Conservation (phyloP, 2,888 invertebrate species). For the Dastarcus helophoroides region DNA sequence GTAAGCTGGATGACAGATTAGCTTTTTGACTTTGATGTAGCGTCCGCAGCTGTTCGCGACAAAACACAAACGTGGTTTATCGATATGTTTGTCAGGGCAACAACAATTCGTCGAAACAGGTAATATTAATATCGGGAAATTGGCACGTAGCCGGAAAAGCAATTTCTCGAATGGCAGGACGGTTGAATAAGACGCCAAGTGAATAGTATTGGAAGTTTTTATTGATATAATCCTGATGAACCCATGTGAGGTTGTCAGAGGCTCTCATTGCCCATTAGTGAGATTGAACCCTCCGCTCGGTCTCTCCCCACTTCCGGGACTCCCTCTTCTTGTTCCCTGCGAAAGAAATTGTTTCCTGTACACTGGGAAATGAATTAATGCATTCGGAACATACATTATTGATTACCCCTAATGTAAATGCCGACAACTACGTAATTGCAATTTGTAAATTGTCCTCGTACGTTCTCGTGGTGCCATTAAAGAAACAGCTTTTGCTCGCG, state of each 20-base stretch:
- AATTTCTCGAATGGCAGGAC: slow-evolving; percentile 1
- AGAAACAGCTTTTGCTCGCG: background rate
- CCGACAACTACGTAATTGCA: slow-evolving; percentile 33
- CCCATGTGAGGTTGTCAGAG: slow-evolving; percentile 34
- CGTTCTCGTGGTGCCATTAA: too few species aligned
- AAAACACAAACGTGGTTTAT: slow-evolving; percentile 1
- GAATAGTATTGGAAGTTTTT: slow-evolving; percentile 26
- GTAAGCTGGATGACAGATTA: slow-evolving; percentile 35
- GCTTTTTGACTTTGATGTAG: slow-evolving; percentile 36
- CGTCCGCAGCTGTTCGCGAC: slow-evolving; percentile 15
- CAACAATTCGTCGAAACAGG: background rate
- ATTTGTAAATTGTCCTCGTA: slow-evolving; percentile 16
- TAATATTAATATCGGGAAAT: slow-evolving; percentile 1
- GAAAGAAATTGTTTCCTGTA: slow-evolving; percentile 37
- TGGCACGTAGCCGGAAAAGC: slow-evolving; percentile 1
- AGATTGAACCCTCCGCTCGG: slow-evolving; percentile 33
- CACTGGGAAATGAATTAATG: slow-evolving; percentile 37
- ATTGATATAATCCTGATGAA: slow-evolving; percentile 32
- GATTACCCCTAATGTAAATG: slow-evolving; percentile 43
- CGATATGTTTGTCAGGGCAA: slow-evolving; percentile 1
- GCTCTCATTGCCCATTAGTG: slow-evolving; percentile 36
- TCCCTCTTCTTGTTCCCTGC: slow-evolving; percentile 35
- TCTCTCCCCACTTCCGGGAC: slow-evolving; percentile 16
- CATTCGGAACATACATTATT: slow-evolving; percentile 37
- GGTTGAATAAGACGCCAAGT: slow-evolving; percentile 2